Evolutionary conservation across 1,140 invertebrate species (phyloP).

Genomic region (Hormaphis cornu): DNA sequence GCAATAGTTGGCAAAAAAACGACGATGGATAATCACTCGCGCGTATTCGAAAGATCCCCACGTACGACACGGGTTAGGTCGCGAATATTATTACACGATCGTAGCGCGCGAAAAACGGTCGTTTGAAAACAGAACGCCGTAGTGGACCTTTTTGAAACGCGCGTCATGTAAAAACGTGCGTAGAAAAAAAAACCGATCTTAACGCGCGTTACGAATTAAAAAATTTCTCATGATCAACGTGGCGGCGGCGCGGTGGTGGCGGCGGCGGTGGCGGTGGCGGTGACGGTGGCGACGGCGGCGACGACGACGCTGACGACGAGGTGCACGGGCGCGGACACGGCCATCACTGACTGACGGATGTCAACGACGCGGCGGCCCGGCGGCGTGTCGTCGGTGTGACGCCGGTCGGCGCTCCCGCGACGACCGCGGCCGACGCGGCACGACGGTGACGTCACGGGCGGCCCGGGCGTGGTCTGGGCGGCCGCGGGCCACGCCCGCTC

Average conservation of each 20-base stretch:
- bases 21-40: neutral
- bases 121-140: too few relatives aligned
- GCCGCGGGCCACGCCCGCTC: neutral
- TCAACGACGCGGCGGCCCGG: slow-evolving; percentile 24
- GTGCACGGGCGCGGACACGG: slow-evolving; percentile 25
- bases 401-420: neutral
- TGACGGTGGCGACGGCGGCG: neutral
- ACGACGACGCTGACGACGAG: neutral
- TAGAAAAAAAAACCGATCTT: neutral
- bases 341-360: slow-evolving; percentile 32
- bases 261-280: neutral
- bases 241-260: neutral
- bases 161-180: neutral
- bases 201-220: neutral
- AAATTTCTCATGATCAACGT: neutral
- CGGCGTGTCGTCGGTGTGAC: slow-evolving; percentile 8
- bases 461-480: slow-evolving; percentile 24
- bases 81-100: too few relatives aligned
- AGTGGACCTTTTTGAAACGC: neutral
- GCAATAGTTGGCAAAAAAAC: too few relatives aligned
- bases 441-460: slow-evolving; percentile 26
- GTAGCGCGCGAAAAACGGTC: too few relatives aligned
- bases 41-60: too few relatives aligned
- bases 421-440: neutral
- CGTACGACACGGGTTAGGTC: too few relatives aligned